Evolutionary conservation across 1,140 invertebrate species (phyloP), one percentile per base, ranked within the genome.

Genomic region (Diachasma alloeum): DNA sequence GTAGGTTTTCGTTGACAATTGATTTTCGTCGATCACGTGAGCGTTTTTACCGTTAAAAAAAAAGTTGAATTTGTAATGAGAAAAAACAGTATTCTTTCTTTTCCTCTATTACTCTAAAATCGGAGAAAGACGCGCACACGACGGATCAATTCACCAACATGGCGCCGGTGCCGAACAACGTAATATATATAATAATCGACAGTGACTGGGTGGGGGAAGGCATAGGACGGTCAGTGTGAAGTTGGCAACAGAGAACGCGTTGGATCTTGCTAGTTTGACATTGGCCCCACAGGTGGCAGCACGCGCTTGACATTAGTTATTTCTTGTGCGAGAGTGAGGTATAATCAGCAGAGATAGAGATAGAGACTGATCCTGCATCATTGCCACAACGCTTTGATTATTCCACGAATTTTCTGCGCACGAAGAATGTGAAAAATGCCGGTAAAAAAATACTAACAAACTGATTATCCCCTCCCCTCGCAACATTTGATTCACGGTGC

Each of bases 141-240:
- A 79, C 56, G 37, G 46, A 76, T 77, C 80, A 79, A 81, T 79
- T 37, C n/a, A 19, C 70, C 67, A 85, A 85, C 67, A 85, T 85
- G 83, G 83, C 82, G 72, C n/a, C 67, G 59, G 24, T 63, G 59
- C 24, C 24, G 59, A 63, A 63, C 10, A 63, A 26, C 19, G 59
- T 6, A 2, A 6, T 31, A 31, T 6, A 31, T 31, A 31, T 31
- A 26, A 22, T 63, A 17, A 4, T 26, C 0, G 59, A 1, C 13
- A 22, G 15, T 22, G 6, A 63, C 22, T 63, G 59, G 22, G 48
- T 1, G 48, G 48, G 15, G 48, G 0, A 53, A 46, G 44, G 10
- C n/a, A n/a, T n/a, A 15, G 44, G n/a, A 4, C 44, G 44, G 2
- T 31, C 31, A 46, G 2, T 46, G 44, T 46, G 44, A 11, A n/a